phyloP scores from a whole-genome alignment of 2,888 invertebrate genomes.

The Petrolisthes manimaculis region DNA sequence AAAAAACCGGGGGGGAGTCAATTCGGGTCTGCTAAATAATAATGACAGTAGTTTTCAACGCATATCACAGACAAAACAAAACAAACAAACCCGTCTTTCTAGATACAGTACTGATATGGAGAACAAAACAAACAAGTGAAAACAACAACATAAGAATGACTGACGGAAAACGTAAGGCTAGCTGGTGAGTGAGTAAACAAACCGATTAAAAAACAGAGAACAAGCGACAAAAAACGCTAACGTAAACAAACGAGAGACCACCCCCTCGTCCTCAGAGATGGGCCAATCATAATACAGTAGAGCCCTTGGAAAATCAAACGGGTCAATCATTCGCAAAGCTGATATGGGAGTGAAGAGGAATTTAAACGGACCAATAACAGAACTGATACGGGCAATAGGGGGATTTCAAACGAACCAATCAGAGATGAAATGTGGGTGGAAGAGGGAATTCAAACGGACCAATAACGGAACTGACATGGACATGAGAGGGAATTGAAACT shows the following conservation, averaged over 20 bases:
- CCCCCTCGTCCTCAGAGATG: not conserved
- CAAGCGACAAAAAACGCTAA: not conserved
- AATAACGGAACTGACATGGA: too few relatives aligned
- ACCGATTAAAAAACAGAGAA: not conserved
- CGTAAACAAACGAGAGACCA: not conserved
- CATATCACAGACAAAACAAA: not conserved
- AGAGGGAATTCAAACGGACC: too few relatives aligned
- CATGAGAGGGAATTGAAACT: too few relatives aligned
- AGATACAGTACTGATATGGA: not conserved
- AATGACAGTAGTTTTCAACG: not conserved
- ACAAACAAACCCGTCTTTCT: not conserved
- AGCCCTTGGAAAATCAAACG: too few relatives aligned
- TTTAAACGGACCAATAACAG: too few relatives aligned
- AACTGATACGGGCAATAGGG: too few relatives aligned
- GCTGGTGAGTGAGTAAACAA: not conserved
- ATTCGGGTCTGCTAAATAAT: not conserved
- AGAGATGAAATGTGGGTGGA: too few relatives aligned
- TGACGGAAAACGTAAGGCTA: not conserved
- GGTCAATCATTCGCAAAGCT: too few relatives aligned
- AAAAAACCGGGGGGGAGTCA: not conserved
- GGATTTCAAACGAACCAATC: too few relatives aligned
- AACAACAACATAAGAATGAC: not conserved
- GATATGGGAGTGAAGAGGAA: too few relatives aligned
- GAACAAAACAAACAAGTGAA: not conserved
- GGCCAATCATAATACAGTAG: not conserved